Evolutionary conservation across 1,140 invertebrate species (phyloP).

Genomic region (Maconellicoccus hirsutus): DNA sequence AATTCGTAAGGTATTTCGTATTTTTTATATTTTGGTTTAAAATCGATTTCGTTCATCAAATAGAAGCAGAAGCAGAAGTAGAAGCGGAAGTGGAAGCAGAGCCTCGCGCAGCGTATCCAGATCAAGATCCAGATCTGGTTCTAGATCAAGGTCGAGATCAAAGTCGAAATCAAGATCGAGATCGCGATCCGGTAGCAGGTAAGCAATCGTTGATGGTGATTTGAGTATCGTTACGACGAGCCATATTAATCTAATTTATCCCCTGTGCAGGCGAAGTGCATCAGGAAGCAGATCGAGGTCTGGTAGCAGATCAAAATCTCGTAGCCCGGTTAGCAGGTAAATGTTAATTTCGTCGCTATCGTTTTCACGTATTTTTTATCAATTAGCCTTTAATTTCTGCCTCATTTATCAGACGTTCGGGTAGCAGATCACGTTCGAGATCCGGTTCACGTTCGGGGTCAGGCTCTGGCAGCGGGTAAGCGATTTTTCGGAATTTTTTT

Average conservation of each 20-base stretch:
- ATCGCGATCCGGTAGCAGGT: slow-evolving; percentile 32
- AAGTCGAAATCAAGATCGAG: slow-evolving; percentile 33
- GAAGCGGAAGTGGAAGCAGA: too few relatives aligned
- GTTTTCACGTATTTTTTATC: not conserved
- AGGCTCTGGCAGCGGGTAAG: not conserved
- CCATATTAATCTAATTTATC: not conserved
- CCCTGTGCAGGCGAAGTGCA: not conserved
- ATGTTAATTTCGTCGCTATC: not conserved
- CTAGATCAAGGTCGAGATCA: slow-evolving; percentile 24
- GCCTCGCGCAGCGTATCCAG: not conserved
- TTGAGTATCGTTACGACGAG: too few relatives aligned
- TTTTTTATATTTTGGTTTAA: slow-evolving; percentile 24
- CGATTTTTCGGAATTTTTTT: not conserved
- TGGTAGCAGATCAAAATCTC: too few relatives aligned
- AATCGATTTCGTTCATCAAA: slow-evolving; percentile 27
- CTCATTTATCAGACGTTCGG: not conserved
- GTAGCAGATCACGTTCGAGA: slow-evolving; percentile 32
- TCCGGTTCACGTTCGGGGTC: slow-evolving; percentile 31
- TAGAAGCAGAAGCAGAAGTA: slow-evolving; percentile 25
- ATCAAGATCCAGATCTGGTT: slow-evolving; percentile 29
- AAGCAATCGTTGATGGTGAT: too few relatives aligned
- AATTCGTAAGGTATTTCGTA: slow-evolving; percentile 23
- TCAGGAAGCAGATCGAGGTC: not conserved
- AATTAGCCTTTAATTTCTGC: not conserved
- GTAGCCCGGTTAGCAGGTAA: not conserved